phyloP scores from a whole-genome alignment of 2,797 vertebrate genomes.

The Perdix hodgsoniae region DNA sequence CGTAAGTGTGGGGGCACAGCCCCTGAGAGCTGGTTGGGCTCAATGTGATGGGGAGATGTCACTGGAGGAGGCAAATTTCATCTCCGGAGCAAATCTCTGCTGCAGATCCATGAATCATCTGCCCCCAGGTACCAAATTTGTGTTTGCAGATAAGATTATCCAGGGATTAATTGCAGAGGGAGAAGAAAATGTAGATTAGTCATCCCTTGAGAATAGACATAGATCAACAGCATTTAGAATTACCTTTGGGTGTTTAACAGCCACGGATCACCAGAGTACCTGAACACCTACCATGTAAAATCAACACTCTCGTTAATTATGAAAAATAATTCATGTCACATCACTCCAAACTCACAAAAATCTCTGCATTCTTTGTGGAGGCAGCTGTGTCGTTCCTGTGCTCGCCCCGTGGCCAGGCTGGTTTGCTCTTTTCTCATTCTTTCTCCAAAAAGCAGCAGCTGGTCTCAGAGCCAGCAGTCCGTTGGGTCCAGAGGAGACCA shows the following conservation, averaged over 20 bases:
- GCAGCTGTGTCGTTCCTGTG: rapidly evolving
- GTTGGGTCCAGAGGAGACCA: too few relatives aligned
- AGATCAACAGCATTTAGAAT: slow-evolving; percentile 67
- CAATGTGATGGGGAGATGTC: background rate
- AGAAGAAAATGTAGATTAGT: slow-evolving; percentile 65
- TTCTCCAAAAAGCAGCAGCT: background rate
- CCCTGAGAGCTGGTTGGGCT: background rate
- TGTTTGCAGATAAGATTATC: slow-evolving; percentile 71
- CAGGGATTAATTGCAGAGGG: slow-evolving; percentile 70
- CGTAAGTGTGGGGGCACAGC: rapidly evolving
- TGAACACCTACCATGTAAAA: slow-evolving; percentile 68
- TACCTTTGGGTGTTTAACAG: slow-evolving; percentile 61
- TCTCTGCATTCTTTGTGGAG: background rate
- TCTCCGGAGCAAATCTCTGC: background rate
- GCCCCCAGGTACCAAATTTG: slow-evolving; percentile 14
- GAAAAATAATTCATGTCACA: slow-evolving; percentile 63
- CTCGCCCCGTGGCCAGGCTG: rapidly evolving
- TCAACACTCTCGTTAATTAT: slow-evolving; percentile 59
- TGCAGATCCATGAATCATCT: slow-evolving; percentile 41
- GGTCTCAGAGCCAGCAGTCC: background rate
- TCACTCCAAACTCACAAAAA: slow-evolving; percentile 9
- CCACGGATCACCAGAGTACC: slow-evolving; percentile 57
- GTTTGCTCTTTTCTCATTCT: background rate
- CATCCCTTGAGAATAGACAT: slow-evolving; percentile 61
- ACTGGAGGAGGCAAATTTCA: background rate